These are phyloP conservation scores for Timema cristinae DNA, from an alignment of 2,888 invertebrate genomes.

Conservation along the genomic window DNA sequence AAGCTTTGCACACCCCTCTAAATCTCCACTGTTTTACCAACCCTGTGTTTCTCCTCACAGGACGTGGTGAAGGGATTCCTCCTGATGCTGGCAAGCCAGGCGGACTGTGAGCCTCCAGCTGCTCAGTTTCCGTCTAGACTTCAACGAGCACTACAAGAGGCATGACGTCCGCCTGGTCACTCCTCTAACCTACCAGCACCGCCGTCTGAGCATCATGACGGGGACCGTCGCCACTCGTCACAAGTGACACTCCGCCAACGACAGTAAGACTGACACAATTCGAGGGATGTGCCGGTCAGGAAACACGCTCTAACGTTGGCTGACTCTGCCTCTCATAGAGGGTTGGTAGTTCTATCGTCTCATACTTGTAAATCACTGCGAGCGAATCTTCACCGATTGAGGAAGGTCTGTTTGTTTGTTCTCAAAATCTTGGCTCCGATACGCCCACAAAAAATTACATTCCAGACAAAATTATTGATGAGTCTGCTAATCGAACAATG, in stretches of 20 bases:
- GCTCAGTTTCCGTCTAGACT: conserved; percentile 88
- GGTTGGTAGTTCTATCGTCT: no score
- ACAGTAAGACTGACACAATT: background rate
- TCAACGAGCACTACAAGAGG: conserved; percentile 91
- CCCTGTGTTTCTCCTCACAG: conserved; percentile 44
- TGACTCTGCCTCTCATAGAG: no score
- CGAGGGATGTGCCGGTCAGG: background rate
- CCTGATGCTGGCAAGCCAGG: conserved; percentile 73
- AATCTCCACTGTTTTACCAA: background rate
- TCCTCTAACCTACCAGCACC: conserved; percentile 47
- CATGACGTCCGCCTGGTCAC: conserved; percentile 70
- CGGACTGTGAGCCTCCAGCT: conserved; percentile 84
- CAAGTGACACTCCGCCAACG: background rate
- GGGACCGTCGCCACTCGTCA: no score
- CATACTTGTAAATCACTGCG: no score
- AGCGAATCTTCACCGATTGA: no score
- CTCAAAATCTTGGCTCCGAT: no score
- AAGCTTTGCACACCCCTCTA: no score
- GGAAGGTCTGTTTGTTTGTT: no score
- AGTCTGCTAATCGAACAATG: no score
- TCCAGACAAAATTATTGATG: no score
- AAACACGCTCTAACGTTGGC: no score
- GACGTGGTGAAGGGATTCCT: conserved; percentile 84
- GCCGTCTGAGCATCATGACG: conserved; percentile 34
- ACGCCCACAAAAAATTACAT: no score